These are phyloP conservation scores for Notiomystis cincta DNA, from an alignment of 2,113 vertebrate species.

Conservation along the genomic window DNA sequence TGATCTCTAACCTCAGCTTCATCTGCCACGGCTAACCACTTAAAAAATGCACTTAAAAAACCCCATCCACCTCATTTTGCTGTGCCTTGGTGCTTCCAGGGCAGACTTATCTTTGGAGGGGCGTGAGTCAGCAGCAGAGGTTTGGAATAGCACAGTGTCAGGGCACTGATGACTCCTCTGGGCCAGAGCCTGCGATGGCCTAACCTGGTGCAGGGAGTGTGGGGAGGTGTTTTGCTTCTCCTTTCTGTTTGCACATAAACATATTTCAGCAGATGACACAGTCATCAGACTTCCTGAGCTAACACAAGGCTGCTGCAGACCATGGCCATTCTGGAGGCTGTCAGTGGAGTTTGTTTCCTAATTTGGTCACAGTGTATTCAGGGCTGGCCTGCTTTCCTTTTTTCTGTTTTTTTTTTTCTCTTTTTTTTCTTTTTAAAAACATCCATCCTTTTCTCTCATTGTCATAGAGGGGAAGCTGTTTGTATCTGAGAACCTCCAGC, in stretches of 20 bases:
- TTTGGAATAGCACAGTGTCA: not conserved
- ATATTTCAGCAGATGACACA: constrained; percentile 42
- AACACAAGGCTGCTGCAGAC: not conserved
- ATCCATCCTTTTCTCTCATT: constrained; percentile 36
- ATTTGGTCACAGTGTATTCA: constrained; percentile 74
- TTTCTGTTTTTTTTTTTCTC: not conserved
- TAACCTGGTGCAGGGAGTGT: not conserved
- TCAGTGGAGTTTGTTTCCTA: constrained; percentile 69
- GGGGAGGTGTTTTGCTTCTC: constrained; percentile 35
- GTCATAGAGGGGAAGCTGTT: constrained; percentile 64
- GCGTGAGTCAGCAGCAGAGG: not conserved
- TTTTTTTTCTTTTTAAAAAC: not conserved
- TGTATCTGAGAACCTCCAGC: constrained; percentile 37
- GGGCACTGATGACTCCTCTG: not conserved
- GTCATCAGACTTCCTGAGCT: constrained; percentile 57
- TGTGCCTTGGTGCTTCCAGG: not conserved
- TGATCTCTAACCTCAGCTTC: constrained; percentile 57
- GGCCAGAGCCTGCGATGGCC: not conserved
- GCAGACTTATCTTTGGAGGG: not conserved
- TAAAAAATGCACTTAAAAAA: not conserved
- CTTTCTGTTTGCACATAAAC: constrained; percentile 52
- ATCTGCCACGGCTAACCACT: not conserved
- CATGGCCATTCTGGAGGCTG: constrained; percentile 45
- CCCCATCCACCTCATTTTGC: not conserved
- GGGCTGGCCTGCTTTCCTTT: constrained; percentile 63